A percentile compares a stretch with the other conserved stretches of the same genome.
phyloP scores from a whole-genome alignment of 2,888 invertebrate species.

The Plebejus melissa region DNA sequence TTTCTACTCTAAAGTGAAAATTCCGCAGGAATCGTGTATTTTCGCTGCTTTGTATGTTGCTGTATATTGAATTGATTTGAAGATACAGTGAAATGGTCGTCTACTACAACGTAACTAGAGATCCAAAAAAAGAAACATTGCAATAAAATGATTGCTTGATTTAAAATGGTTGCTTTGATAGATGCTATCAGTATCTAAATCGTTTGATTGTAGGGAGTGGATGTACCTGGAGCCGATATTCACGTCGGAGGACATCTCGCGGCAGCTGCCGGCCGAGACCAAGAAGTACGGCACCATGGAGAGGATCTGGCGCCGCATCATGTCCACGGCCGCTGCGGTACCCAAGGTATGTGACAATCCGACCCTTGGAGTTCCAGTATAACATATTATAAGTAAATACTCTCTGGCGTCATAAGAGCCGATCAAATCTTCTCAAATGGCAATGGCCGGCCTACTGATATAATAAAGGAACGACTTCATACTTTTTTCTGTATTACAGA shows the following conservation, averaged over 20 bases:
- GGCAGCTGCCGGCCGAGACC: constrained; percentile 87
- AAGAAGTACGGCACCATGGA: constrained; percentile 90
- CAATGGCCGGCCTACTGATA: too few species aligned
- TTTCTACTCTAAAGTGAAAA: too few species aligned
- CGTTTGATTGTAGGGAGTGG: constrained; percentile 80
- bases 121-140: neutral
- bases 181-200: neutral
- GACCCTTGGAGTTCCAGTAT: too few species aligned
- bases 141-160: too few species aligned
- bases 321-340: constrained; percentile 83
- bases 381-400: too few species aligned
- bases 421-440: too few species aligned
- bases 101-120: neutral
- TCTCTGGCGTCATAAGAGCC: too few species aligned
- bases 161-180: neutral
- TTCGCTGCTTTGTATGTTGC: too few species aligned
- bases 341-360: constrained; percentile 75
- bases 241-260: constrained; percentile 87
- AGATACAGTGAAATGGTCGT: neutral
- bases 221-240: constrained; percentile 92
- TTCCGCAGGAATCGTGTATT: too few species aligned
- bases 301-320: constrained; percentile 87
- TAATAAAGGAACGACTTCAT: too few species aligned
- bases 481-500: constrained; percentile 54
- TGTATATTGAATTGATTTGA: too few species aligned